These are phyloP conservation scores for Thaumetopoea pityocampa DNA, from an alignment of 1,140 invertebrate genomes.

Conservation along the genomic window DNA sequence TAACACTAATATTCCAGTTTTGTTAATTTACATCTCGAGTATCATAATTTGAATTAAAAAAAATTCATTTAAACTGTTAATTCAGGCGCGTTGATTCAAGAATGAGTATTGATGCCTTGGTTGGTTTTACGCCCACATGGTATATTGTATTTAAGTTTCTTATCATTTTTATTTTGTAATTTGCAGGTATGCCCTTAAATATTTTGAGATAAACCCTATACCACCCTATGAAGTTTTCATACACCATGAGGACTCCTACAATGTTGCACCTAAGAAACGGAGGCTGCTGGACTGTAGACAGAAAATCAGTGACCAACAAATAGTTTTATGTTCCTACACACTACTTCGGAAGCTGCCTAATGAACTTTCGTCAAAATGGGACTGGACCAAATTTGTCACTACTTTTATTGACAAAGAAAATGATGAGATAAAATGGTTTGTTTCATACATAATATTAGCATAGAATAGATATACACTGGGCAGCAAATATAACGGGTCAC, in stretches of 20 bases:
- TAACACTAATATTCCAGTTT: too few species aligned
- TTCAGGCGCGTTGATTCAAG: too few species aligned
- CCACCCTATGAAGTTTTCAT: conserved; percentile 59
- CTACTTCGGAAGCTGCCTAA: conserved; percentile 54
- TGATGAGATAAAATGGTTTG: conserved; percentile 55
- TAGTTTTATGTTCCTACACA: conserved; percentile 51
- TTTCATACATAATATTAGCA: too few species aligned
- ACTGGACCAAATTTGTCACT: conserved; percentile 61
- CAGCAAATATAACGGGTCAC: too few species aligned
- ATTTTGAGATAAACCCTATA: conserved; percentile 60
- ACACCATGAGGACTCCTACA: conserved; percentile 57
- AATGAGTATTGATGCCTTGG: too few species aligned
- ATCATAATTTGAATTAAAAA: conserved; percentile 8
- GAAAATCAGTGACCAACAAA: conserved; percentile 54
- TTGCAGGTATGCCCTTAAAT: conserved; percentile 67
- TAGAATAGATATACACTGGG: too few species aligned
- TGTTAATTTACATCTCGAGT: too few species aligned
- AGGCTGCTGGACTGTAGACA: conserved; percentile 46
- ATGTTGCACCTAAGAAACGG: conserved; percentile 64
- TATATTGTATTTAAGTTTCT: too few species aligned
- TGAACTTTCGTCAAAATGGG: conserved; percentile 60
- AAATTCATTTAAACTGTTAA: conserved; percentile 8
- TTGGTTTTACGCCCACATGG: too few species aligned
- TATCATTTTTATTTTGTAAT: conserved; percentile 23
- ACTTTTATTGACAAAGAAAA: conserved; percentile 50